Evolutionary conservation across 2,888 invertebrate genomes (phyloP).

Genomic region (Ophioninae sp.): DNA sequence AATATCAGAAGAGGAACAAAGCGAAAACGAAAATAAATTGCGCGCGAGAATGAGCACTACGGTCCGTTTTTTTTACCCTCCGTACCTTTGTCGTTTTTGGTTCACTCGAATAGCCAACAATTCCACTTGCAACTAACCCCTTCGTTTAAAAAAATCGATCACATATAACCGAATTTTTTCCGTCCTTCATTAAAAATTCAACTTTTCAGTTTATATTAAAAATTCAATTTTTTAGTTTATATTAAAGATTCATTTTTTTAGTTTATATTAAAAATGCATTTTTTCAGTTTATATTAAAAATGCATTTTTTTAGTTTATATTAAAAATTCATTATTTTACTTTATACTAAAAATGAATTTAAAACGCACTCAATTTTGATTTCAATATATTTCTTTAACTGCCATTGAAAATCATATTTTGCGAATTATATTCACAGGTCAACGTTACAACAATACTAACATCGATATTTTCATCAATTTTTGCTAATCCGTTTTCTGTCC

Average conservation of each 20-base stretch:
- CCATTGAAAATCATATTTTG: too few species aligned
- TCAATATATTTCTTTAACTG: too few species aligned
- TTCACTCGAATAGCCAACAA: neutral
- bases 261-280: neutral
- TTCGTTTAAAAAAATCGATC: neutral
- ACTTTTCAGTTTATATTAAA: neutral
- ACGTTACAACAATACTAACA: neutral
- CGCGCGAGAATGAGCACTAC: conserved; percentile 23
- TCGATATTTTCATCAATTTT: neutral
- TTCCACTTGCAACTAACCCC: neutral
- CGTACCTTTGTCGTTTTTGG: conserved; percentile 25
- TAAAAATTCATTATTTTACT: too few species aligned
- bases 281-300: too few species aligned
- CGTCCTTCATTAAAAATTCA: neutral
- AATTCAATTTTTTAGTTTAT: neutral
- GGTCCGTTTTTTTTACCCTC: conserved; percentile 11
- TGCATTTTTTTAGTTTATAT: too few species aligned
- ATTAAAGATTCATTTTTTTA: neutral
- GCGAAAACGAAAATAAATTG: neutral
- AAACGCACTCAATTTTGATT: too few species aligned
- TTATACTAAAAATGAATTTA: too few species aligned
- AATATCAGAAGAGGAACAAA: neutral
- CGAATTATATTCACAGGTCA: too few species aligned
- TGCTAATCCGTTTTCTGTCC: too few species aligned
- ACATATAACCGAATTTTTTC: neutral